These are phyloP conservation scores for Condylura cristata DNA, from an alignment of 2,113 vertebrate genomes.

Conservation along the genomic window DNA sequence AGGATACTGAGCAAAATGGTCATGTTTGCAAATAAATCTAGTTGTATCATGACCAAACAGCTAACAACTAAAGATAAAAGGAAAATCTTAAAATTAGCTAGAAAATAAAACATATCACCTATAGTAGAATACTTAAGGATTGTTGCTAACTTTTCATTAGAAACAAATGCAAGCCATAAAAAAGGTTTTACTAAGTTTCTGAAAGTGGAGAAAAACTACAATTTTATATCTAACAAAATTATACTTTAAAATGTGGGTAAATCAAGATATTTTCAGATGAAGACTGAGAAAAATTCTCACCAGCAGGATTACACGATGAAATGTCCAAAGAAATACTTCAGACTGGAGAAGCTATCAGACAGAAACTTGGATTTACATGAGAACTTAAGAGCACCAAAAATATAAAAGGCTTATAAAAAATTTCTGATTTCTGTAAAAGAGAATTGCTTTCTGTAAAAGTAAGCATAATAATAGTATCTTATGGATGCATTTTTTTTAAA, in stretches of 20 bases:
- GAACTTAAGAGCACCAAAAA: background rate
- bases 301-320: background rate
- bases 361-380: background rate
- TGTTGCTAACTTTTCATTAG: background rate
- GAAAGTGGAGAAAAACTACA: background rate
- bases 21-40: background rate
- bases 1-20: background rate
- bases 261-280: slow-evolving; percentile 19
- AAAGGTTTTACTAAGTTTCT: background rate
- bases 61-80: background rate
- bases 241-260: background rate
- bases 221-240: background rate
- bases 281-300: background rate
- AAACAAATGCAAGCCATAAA: background rate
- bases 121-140: background rate
- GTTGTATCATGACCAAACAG: background rate
- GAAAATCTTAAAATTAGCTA: background rate
- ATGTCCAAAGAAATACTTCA: slow-evolving; percentile 24
- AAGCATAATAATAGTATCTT: background rate
- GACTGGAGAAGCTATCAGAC: background rate
- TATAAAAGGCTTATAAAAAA: background rate
- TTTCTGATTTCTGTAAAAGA: slow-evolving; percentile 8
- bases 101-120: background rate
- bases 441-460: background rate
- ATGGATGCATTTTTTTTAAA: background rate